Evolutionary conservation across 2,888 invertebrate species (phyloP), one percentile per base, ranked within the genome.

Genomic region (Digitonthophagus gazella): DNA sequence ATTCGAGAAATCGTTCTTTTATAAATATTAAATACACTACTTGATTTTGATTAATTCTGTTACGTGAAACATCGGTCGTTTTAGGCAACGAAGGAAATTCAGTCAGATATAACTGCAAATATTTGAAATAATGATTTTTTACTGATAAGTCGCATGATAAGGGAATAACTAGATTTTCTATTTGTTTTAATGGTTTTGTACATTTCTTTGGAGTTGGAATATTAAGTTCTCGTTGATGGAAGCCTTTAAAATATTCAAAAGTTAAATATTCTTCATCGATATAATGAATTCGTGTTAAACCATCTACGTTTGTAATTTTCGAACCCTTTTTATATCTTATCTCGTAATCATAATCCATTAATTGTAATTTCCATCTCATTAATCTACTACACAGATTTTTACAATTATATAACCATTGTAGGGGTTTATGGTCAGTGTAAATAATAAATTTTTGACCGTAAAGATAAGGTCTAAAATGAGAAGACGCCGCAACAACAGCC

Each of bases 391-490:
- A 16, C 15, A 61, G 68, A 55, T 70, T 66, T 57, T 68, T 68
- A 61, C 63, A 54, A 63, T 67, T 68, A 55, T 67, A 56, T n/a
- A 70, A 16, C 68, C 57, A 70, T 28, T 16, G 5, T 65, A 70
- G 44, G 2, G 70, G 57, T 63, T 66, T 68, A 15, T 68, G 66
- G 22, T 70, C 66, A 0, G 70, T 70, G 2, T 66, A 15, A 16
- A 70, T 66, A 6, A 6, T 67, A 16, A 70, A 67, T 20, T 67
- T 65, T 67, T 64, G 18, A 55, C 65, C 65, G 15, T 65, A 68
- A 5, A 70, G 14, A 44, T 68, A 70, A 14, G 70, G 66, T 63
- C 68, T 54, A 16, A 57, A 70, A 54, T 68, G 64, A n/a, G 67
- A 66, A 18, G 19, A 16, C 11, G 64, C n/a, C 54, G 22, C 64